Evolutionary conservation across 2,888 invertebrate species (phyloP), one percentile per base, ranked within the genome.

Genomic region (Hirtodrosophila alboralis): DNA sequence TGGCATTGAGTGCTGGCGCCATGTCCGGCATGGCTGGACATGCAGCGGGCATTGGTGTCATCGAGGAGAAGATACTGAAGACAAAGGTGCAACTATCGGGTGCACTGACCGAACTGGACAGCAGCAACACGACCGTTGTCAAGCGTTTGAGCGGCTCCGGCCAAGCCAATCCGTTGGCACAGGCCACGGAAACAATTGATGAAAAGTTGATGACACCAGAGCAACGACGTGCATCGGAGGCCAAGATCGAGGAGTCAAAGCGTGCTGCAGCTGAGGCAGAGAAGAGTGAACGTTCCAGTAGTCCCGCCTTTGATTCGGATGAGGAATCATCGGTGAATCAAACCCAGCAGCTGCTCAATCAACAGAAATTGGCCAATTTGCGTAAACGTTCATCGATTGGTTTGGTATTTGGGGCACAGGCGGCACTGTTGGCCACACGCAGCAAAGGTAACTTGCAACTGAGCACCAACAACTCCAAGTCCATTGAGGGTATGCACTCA

Each of bases 231-330:
- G 77, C 77, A 1, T 89, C 88, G 0, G 89, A 88, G 21, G 76
- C 66, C 1, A 87, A 87, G 45, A 56, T 66, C 2, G 85, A 87
- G 38, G 85, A 85, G 23, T 64, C 78, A 0, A 90, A 89, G 43
- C 74, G 86, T 0, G 89, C 88, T 4, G 76, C 86, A 1, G 84
- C 77, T 10, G 90, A 95, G 86, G 92, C 93, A 30, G 94, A 96
- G 88, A 94, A 94, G 76, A 93, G 94, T 4, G 96, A 96, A 79
- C 92, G 97, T 33, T 97, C 97, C 0, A 97, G 97, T 85, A 97
- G 97, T 88, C 94, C 97, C 1, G 97, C 97, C 0, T 98, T 98
- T 88, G 98, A 98, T 83, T 98, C 98, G 0, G 98, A 98, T 87
- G 97, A 98, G 64, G 98, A 98, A 85, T 95, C 95, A 64, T 94